These are phyloP conservation scores for Nicator chloris DNA, from an alignment of 2,113 vertebrate species.

Conservation along the genomic window DNA sequence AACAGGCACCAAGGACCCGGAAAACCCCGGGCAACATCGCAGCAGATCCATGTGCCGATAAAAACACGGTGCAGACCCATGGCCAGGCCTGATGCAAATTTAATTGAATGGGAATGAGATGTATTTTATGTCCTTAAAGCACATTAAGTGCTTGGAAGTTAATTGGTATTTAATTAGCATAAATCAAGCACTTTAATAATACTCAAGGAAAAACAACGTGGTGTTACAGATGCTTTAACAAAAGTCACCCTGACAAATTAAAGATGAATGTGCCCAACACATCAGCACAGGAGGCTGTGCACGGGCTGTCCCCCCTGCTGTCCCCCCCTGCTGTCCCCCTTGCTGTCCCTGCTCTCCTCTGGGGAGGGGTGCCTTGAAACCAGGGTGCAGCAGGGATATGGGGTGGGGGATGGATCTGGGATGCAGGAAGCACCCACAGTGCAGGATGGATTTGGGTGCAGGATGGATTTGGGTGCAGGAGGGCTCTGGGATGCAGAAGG, in stretches of 20 bases:
- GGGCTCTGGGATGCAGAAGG: background rate
- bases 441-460: background rate
- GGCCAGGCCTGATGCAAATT: background rate
- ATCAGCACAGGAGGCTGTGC: fast-evolving
- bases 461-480: background rate
- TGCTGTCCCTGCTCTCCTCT: background rate
- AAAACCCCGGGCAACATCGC: background rate
- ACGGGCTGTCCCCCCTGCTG: background rate
- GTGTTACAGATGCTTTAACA: constrained; percentile 2
- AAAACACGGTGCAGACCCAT: background rate
- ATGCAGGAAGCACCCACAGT: no score
- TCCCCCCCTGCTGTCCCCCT: background rate
- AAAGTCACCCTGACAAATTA: constrained; percentile 6
- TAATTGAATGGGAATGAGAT: background rate
- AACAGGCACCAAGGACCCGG: fast-evolving
- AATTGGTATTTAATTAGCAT: constrained; percentile 61
- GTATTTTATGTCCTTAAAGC: constrained; percentile 43
- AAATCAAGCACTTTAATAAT: constrained; percentile 43
- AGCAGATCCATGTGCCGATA: background rate
- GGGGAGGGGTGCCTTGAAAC: background rate
- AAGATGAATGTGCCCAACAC: background rate
- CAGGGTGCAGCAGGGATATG: background rate
- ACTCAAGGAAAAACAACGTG: background rate
- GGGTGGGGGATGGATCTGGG: background rate
- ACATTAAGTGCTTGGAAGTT: constrained; percentile 30